Evolutionary conservation across 2,113 vertebrate genomes (phyloP).

Genomic region (Chauna torquata): DNA sequence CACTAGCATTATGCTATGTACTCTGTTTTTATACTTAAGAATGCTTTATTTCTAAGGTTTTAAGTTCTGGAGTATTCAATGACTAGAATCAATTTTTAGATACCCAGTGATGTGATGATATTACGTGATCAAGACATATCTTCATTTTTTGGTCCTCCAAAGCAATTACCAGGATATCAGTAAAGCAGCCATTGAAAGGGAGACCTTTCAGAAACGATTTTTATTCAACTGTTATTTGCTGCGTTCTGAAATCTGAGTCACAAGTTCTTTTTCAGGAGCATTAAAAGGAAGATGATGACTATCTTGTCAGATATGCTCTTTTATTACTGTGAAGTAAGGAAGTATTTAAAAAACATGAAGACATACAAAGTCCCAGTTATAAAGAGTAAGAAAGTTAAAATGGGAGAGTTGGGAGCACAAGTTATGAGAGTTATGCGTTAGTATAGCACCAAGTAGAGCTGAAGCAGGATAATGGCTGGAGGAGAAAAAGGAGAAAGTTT

Average conservation of each 20-base stretch:
- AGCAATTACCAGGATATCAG: background rate
- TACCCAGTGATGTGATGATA: background rate
- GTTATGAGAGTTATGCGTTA: background rate
- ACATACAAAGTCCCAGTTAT: background rate
- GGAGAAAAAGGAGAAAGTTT: background rate
- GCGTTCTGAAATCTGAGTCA: background rate
- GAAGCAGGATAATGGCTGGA: background rate
- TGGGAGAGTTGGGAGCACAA: background rate
- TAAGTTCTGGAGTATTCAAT: background rate
- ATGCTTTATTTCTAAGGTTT: background rate
- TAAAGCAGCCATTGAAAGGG: background rate
- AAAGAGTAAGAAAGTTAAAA: background rate
- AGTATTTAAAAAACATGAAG: background rate
- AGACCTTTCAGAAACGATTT: background rate
- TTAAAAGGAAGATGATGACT: background rate
- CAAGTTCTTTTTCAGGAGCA: background rate
- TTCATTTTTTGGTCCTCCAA: background rate
- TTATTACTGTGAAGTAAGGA: background rate
- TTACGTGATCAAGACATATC: background rate
- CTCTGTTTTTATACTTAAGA: background rate
- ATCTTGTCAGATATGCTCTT: background rate
- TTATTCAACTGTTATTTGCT: background rate
- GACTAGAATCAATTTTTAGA: background rate
- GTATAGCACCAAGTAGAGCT: background rate
- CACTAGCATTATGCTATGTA: background rate